A percentile compares a stretch with the other conserved stretches of the same genome.
These are phyloP conservation scores for Chironex yamaguchii DNA, from an alignment of 30 jellyfish, hydroid and myxozoan species.

Conservation along the genomic window DNA sequence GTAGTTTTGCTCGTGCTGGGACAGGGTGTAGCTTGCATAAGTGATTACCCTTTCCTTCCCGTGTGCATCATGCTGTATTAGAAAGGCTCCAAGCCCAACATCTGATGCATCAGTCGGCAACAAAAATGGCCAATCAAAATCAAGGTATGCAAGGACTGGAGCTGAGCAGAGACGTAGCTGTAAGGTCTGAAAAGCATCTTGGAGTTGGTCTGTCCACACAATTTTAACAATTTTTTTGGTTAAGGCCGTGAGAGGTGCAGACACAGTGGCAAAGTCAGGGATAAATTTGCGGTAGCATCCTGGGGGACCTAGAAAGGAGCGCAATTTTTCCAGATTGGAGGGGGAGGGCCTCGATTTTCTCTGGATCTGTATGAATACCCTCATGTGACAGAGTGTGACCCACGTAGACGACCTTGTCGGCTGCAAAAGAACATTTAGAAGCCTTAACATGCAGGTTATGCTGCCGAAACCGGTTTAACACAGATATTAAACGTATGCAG, in stretches of 20 bases:
- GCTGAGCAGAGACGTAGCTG: conserved; percentile 27
- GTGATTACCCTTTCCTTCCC: conserved; percentile 35
- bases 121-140: conserved; percentile 26
- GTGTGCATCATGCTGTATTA: conserved; percentile 24
- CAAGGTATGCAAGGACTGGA: conserved; percentile 50
- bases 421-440: conserved; percentile 42
- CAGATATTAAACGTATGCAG: conserved; percentile 15
- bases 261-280: conserved; percentile 37
- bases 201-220: conserved; percentile 25
- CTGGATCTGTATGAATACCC: conserved; percentile 47
- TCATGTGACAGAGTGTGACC: conserved; percentile 32
- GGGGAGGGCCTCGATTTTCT: conserved; percentile 24
- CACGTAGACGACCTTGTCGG: conserved; percentile 6
- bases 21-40: conserved; percentile 43
- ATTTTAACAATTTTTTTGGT: conserved; percentile 21
- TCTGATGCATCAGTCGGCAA: conserved; percentile 56
- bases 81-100: too few species aligned
- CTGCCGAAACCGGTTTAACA: conserved; percentile 17
- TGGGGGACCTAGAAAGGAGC: conserved; percentile 50
- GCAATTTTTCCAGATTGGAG: conserved; percentile 13
- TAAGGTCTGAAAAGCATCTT: conserved; percentile 4
- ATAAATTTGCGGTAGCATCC: conserved; percentile 40
- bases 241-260: conserved; percentile 45
- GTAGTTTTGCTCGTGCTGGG: conserved; percentile 35
- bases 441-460: conserved; percentile 53